Evolutionary conservation across 2,797 vertebrate genomes (phyloP), one percentile per base, ranked within the genome.

Genomic region (Trematomus bernacchii): DNA sequence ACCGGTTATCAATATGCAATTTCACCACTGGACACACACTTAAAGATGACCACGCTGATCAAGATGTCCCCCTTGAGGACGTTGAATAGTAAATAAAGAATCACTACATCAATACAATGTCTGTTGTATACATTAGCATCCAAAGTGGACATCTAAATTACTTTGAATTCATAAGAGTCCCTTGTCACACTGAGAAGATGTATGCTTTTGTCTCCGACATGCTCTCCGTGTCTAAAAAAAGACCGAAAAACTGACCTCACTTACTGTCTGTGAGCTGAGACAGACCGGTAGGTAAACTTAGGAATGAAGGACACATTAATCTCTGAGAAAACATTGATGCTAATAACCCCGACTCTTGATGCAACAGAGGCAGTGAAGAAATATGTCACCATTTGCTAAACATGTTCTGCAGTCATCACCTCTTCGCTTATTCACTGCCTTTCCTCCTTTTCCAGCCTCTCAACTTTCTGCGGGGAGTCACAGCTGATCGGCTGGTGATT

Each of bases 51-150:
- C 86, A 72, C 21, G 27, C 66, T 66, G 76, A 91, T 82, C 73
- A 83, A 87, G 84, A 90, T 57, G 64, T 90, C 80, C 73, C 73
- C 76, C 70, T 18, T 3, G 50, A 83, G 73, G 80, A 80, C 73
- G 73, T 16, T 77, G 75, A 83, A 82, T 80, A 53, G 78, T 83
- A 90, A 91, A 89, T 90, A 91, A 92, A 84, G 71, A 89, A 88
- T 91, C 66, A 27, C 68, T 77, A 68, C 80, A 86, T 88, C 87
- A 83, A 70, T 42, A 75, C 66, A 70, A 74, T 75, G 79, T 57
- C 66, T 80, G 80, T 65, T 84, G 89, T 76, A 92, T 91, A 81
- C 73, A 92, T 94, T 93, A 92, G 90, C 89, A 92, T 91, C 85
- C 83, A 87, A 80, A 90, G 83, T 84, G 82, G 85, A 93, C 85